Evolutionary conservation across 2,888 invertebrate genomes (phyloP), one percentile per base, ranked within the genome.

Genomic region (Machimus atricapillus): DNA sequence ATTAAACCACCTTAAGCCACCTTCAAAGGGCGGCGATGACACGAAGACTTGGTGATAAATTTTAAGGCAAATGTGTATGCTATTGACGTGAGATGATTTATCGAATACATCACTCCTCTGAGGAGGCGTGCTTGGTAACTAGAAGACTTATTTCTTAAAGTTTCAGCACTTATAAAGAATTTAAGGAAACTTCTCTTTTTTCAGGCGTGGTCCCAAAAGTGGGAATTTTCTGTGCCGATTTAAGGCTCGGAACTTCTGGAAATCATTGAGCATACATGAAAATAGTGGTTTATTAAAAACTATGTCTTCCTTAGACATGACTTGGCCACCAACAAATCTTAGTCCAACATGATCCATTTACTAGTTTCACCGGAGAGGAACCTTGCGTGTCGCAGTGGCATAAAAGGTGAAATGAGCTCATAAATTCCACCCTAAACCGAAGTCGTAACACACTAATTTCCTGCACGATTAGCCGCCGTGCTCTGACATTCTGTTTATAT

Each of bases 361-460:
- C 23, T 66, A 66, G 66, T 66, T 66, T 23, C 23, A 23, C 27
- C 8, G 12, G 77, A 78, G 56, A 81, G 31, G 56, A 34, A 9
- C 66, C 19, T 66, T 83, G 66, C 82, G 82, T 83, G 82, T 40
- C 66, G 37, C 66, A n/a, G n/a, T 14, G 27, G 40, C 9, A 83
- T 83, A 27, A 83, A 27, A 66, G 58, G n/a, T 31, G 40, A 83
- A 89, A 89, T 89, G 89, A 88, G 88, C 88, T 89, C 88, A 89
- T 89, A 89, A 89, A 89, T 89, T 89, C 88, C 87, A 86, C 86
- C 87, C 78, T 78, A 88, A 89, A 89, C 89, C 89, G 89, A 88
- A 89, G 88, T 88, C 88, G 89, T 89, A 89, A 89, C 89, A 89
- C 89, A 89, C 89, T 89, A 89, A 89, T 89, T 89, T 89, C 89